Base-by-base conservation (phyloP, 1,140 invertebrate species). In the Brachionus angularis region DNA sequence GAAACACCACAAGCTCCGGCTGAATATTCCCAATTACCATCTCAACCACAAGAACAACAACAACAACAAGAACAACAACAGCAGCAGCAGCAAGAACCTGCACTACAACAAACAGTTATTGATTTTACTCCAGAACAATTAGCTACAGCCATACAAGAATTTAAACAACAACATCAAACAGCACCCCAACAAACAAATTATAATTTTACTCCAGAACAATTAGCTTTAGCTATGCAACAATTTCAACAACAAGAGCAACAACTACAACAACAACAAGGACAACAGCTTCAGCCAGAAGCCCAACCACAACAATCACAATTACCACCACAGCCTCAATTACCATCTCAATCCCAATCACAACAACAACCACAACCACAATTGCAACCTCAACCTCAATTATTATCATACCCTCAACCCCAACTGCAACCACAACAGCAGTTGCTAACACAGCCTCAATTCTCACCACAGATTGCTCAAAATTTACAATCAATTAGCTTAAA, bases 171-270 rank as follows among this genome's bases (percentile, higher is more conserved):
- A 55, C 52, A 55, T n/a, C n/a, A n/a, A n/a, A 34, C 29, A 31
- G 2, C 39, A 42, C 8, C 39, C 14, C 33, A 21, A 58, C 53
- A 27, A 36, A 34, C 23, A 39, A 16, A 58, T 23, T 58, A 23
- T 23, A 36, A 58, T 23, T 16, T 39, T 1, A 39, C 53, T 23
- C 53, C 53, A 58, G 53, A 58, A 23, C 53, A 58, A 39, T 36
- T 58, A 58, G 53, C 53, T 12, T 42, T 36, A 25, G n/a, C 34
- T 33, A n/a, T 33, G 27, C 52, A 55, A 21, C 53, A 58, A 58
- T 58, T 34, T 21, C 53, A 58, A 14, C 53, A 58, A 25, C 53
- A 58, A 58, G 39, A 39, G n/a, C n/a, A n/a, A n/a, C n/a, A n/a
- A 34, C 4, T 34, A 42, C 39, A 42, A 23, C 53, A 55, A 55